phyloP scores from a whole-genome alignment of 2,113 vertebrate genomes.

The Brachyhypopomus gauderio region DNA sequence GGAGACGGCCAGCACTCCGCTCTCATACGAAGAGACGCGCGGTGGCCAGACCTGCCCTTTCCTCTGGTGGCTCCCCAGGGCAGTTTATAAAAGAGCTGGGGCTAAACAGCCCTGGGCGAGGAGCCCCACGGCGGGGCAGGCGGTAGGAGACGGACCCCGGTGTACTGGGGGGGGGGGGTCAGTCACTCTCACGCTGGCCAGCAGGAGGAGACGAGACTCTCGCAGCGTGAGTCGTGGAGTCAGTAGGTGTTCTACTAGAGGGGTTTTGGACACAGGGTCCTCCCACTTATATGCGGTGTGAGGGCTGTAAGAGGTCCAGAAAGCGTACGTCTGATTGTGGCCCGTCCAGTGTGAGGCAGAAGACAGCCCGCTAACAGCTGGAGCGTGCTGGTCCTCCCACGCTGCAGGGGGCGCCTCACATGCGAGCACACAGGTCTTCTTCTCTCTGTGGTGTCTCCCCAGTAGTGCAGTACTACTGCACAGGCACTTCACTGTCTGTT shows the following conservation, averaged over 20 bases:
- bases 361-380: neutral
- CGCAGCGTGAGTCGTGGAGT: too few relatives aligned
- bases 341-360: neutral
- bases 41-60: neutral
- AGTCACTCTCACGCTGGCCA: too few relatives aligned
- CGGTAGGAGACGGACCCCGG: conserved; percentile 22
- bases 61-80: conserved; percentile 22
- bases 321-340: neutral
- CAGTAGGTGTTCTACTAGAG: too few relatives aligned
- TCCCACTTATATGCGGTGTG: neutral
- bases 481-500: conserved; percentile 23
- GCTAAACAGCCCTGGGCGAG: conserved; percentile 39
- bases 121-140: conserved; percentile 22
- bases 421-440: neutral
- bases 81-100: conserved; percentile 40
- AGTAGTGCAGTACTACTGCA: conserved; percentile 15
- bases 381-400: neutral
- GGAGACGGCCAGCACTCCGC: conserved; percentile 19
- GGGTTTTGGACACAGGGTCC: neutral
- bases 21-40: conserved; percentile 49
- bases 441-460: neutral
- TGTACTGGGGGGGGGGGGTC: too few relatives aligned
- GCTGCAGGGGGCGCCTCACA: too few relatives aligned
- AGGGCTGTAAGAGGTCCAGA: neutral
- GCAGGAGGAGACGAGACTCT: too few relatives aligned